A percentile compares a stretch with the other conserved stretches of the same genome.
Evolutionary conservation across 2,797 vertebrate species (phyloP).

Genomic region (Nannoperca australis): DNA sequence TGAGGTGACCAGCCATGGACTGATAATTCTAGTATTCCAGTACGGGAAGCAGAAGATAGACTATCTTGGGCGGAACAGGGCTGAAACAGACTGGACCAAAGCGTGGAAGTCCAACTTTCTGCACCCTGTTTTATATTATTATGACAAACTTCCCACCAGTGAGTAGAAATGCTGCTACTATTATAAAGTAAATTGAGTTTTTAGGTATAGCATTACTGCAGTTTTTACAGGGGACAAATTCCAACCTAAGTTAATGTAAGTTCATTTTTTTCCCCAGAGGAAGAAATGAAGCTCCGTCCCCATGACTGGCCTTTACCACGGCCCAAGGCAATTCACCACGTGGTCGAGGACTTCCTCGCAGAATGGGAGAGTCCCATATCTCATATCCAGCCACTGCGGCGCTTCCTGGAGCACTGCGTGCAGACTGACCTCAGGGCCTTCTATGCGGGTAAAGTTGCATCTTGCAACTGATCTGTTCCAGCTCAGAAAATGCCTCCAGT

Average conservation of each 20-base stretch:
- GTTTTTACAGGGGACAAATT: neutral
- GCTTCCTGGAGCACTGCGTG: slow-evolving; percentile 95
- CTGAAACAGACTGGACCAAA: slow-evolving; percentile 90
- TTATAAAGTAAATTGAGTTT: neutral
- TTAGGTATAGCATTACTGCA: neutral
- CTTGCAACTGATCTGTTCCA: neutral
- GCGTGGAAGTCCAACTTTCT: slow-evolving; percentile 97
- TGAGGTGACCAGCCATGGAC: slow-evolving; percentile 85
- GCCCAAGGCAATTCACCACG: slow-evolving; percentile 92
- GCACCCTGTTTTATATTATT: slow-evolving; percentile 96
- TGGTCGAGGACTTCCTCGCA: slow-evolving; percentile 96
- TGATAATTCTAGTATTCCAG: slow-evolving; percentile 92
- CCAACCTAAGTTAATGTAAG: neutral
- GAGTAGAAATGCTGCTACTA: slow-evolving; percentile 41
- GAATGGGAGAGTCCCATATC: slow-evolving; percentile 93
- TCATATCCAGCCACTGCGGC: slow-evolving; percentile 93
- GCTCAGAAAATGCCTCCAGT: neutral
- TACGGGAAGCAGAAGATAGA: slow-evolving; percentile 96
- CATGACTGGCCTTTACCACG: slow-evolving; percentile 91
- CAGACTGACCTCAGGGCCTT: slow-evolving; percentile 91
- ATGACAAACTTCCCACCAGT: slow-evolving; percentile 92
- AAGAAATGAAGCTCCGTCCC: slow-evolving; percentile 89
- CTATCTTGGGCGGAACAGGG: slow-evolving; percentile 89
- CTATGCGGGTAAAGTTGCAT: slow-evolving; percentile 89
- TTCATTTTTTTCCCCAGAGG: slow-evolving; percentile 79